A percentile compares a stretch with the other conserved stretches of the same genome.
These are phyloP conservation scores for Trematomus bernacchii DNA, from an alignment of 2,797 vertebrate genomes.

Conservation along the genomic window DNA sequence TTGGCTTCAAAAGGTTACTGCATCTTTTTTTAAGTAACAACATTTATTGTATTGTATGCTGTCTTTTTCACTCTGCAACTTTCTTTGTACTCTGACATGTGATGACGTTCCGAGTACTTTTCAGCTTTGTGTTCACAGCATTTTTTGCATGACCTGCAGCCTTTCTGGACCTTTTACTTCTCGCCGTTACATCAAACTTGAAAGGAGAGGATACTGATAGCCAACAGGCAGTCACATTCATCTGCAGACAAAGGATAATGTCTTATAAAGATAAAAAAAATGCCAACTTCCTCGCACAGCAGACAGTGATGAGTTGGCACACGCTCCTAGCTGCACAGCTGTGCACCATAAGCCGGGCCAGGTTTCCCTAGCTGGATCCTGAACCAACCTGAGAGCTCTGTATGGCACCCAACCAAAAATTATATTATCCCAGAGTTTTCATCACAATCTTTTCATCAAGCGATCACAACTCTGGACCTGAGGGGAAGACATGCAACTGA, in stretches of 20 bases:
- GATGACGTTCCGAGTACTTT: constrained; percentile 33
- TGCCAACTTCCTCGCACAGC: constrained; percentile 67
- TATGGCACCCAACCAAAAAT: constrained; percentile 79
- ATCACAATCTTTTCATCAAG: constrained; percentile 83
- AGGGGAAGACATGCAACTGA: constrained; percentile 67
- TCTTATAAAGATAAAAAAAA: constrained; percentile 66
- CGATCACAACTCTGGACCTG: constrained; percentile 71
- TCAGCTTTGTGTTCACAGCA: constrained; percentile 31
- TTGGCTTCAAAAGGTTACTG: constrained; percentile 45
- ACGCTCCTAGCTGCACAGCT: constrained; percentile 69
- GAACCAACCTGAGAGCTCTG: constrained; percentile 77
- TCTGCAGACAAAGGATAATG: constrained; percentile 61
- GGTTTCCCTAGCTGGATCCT: constrained; percentile 67
- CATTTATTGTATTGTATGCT: constrained; percentile 13
- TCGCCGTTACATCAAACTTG: constrained; percentile 34
- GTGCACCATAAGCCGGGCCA: constrained; percentile 68
- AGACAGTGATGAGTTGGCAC: constrained; percentile 75
- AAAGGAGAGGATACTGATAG: constrained; percentile 35
- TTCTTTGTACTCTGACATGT: constrained; percentile 21
- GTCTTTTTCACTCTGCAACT: constrained; percentile 6
- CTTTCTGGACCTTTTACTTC: constrained; percentile 28
- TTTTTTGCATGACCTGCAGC: constrained; percentile 18
- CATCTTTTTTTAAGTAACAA: constrained; percentile 23
- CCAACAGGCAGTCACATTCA: constrained; percentile 53
- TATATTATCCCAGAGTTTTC: constrained; percentile 83